phyloP scores from a whole-genome alignment of 35 echinoderm and acorn worm species.

The Holothuria glaberrima region DNA sequence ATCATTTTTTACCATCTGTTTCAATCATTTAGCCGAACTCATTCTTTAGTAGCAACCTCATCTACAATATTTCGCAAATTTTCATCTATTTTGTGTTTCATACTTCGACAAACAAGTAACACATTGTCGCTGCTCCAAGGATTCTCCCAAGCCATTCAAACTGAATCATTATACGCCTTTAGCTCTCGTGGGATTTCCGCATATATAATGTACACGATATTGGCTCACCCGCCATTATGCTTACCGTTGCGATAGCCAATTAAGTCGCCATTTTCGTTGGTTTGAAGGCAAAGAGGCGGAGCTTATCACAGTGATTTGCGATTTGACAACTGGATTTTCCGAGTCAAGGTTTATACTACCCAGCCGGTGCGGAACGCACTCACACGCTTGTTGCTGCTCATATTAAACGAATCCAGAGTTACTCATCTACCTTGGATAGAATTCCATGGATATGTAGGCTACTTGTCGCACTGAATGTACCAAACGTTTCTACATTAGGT shows the following conservation, averaged over 20 bases:
- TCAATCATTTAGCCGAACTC: no score
- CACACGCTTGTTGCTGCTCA: slow-evolving; percentile 26
- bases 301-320: slow-evolving; percentile 27
- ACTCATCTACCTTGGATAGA: slow-evolving; percentile 36
- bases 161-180: slow-evolving; percentile 1
- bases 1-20: no score
- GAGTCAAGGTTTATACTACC: slow-evolving; percentile 54
- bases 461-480: neutral
- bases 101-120: no score
- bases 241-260: slow-evolving; percentile 53
- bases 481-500: no score
- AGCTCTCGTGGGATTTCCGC: slow-evolving; percentile 39
- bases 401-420: slow-evolving; percentile 36
- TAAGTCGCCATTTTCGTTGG: slow-evolving; percentile 53
- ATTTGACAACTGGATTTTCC: slow-evolving; percentile 46
- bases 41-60: no score
- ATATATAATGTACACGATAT: slow-evolving; percentile 37
- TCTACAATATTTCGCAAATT: no score
- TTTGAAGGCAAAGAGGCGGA: slow-evolving; percentile 47
- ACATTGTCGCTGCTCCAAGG: neutral
- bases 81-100: no score
- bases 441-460: slow-evolving; percentile 50
- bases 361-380: slow-evolving; percentile 35
- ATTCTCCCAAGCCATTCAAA: slow-evolving; percentile 20
- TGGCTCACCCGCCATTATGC: slow-evolving; percentile 43